phyloP scores from a whole-genome alignment of 2,113 vertebrate genomes.

The Ceyx cyanopectus region DNA sequence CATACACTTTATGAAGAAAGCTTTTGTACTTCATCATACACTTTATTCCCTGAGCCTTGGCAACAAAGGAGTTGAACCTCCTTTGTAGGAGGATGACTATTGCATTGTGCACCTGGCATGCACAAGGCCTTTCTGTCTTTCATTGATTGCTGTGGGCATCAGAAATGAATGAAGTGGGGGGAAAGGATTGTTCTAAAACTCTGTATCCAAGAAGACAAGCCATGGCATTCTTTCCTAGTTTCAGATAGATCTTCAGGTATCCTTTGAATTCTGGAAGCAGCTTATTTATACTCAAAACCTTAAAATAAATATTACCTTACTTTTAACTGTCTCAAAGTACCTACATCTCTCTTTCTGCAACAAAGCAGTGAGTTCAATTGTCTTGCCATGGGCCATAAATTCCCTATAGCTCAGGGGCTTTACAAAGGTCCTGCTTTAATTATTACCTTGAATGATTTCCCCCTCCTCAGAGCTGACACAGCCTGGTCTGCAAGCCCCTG shows the following conservation, averaged over 20 bases:
- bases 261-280: background rate
- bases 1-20: background rate
- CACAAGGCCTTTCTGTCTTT: slow-evolving; percentile 9
- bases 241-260: background rate
- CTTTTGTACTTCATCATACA: background rate
- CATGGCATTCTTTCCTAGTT: background rate
- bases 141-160: slow-evolving; percentile 42
- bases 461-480: background rate
- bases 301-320: slow-evolving; percentile 19
- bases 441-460: background rate
- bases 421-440: background rate
- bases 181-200: background rate
- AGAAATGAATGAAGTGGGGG: slow-evolving; percentile 1
- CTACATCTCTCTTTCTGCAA: background rate
- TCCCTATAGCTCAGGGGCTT: background rate
- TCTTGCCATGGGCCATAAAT: background rate
- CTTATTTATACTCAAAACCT: slow-evolving; percentile 27
- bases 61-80: background rate
- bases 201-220: background rate
- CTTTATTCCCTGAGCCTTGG: slow-evolving; percentile 32
- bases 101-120: slow-evolving; percentile 43
- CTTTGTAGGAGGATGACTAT: slow-evolving; percentile 16
- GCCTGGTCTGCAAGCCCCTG: background rate
- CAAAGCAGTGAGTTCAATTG: background rate
- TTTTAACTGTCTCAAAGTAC: background rate